Conservation (phyloP, 2,888 invertebrate genomes). For the Eutolmus rufibarbis region DNA sequence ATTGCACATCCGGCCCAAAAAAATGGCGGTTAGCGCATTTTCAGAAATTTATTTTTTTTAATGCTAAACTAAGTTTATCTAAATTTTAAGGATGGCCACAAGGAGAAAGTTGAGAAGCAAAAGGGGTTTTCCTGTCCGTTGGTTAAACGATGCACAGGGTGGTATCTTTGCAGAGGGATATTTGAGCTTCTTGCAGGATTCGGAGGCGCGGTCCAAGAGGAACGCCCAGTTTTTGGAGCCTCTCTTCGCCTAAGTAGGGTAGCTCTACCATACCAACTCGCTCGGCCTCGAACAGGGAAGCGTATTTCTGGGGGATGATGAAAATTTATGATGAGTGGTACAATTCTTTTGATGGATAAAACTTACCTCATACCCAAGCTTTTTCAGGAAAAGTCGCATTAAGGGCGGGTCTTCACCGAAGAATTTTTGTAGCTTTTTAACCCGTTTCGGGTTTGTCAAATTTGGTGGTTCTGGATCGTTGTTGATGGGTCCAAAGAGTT, state of each 20-base stretch:
- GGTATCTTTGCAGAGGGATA: conserved; percentile 68
- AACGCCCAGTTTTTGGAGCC: conserved; percentile 86
- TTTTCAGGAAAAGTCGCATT: conserved; percentile 86
- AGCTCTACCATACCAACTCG: conserved; percentile 89
- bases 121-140: conserved; percentile 49
- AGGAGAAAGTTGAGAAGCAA: background rate
- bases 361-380: conserved; percentile 87
- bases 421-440: conserved; percentile 89
- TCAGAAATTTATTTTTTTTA: conserved; percentile 21
- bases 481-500: conserved; percentile 57
- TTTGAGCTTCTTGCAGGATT: conserved; percentile 85
- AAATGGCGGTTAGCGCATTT: conserved; percentile 46
- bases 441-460: conserved; percentile 84
- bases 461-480: conserved; percentile 71
- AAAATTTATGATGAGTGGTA: conserved; percentile 7
- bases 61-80: conserved; percentile 6
- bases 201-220: conserved; percentile 87
- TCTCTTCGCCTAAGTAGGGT: conserved; percentile 88
- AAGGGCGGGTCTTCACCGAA: conserved; percentile 93
- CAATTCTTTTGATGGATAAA: conserved; percentile 44
- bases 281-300: conserved; percentile 81
- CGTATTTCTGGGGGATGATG: conserved; percentile 78
- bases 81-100: conserved; percentile 35
- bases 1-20: conserved; percentile 49
- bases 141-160: conserved; percentile 70